Conservation (phyloP, 2,797 vertebrate genomes). For the Lacerta agilis region DNA sequence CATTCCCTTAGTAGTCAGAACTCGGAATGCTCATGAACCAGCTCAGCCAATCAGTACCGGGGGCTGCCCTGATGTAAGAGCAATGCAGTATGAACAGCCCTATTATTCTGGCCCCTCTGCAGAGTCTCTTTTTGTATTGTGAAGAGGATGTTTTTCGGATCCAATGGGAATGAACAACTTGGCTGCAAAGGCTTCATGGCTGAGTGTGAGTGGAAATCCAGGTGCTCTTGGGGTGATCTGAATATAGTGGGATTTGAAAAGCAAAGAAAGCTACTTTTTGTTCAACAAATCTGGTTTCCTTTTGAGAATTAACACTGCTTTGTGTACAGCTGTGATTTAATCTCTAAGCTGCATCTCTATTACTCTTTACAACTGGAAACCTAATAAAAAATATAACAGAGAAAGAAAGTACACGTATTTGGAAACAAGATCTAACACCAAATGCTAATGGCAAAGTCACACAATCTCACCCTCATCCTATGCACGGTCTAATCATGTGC, state of each 20-base stretch:
- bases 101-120: too few relatives aligned
- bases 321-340: background rate
- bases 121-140: too few relatives aligned
- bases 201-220: too few relatives aligned
- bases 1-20: too few relatives aligned
- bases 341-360: background rate
- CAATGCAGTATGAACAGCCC: too few relatives aligned
- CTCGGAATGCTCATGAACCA: background rate
- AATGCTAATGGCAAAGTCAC: background rate
- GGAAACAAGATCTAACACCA: background rate
- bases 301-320: background rate
- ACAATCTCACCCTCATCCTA: background rate
- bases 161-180: background rate
- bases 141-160: too few relatives aligned
- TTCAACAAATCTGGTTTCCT: background rate
- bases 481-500: background rate
- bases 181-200: too few relatives aligned
- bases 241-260: background rate
- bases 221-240: too few relatives aligned
- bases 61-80: too few relatives aligned
- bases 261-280: too few relatives aligned
- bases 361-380: background rate
- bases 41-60: background rate
- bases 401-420: background rate
- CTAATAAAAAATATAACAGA: background rate